phyloP scores from a whole-genome alignment of 2,113 vertebrate genomes.

The Dipodomys ordii region DNA sequence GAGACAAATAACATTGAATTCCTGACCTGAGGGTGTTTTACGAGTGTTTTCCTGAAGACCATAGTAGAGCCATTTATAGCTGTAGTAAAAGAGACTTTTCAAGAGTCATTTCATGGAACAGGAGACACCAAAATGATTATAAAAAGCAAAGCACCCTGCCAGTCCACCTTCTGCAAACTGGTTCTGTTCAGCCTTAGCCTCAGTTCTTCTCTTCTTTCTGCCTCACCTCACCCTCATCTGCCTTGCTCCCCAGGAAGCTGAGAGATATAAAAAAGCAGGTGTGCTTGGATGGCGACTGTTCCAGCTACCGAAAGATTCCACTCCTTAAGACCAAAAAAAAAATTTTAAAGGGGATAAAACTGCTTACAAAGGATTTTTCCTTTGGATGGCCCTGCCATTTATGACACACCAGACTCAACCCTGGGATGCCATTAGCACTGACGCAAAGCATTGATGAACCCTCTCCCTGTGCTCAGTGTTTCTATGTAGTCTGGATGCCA shows the following conservation, averaged over 20 bases:
- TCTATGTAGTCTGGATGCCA: neutral
- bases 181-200: neutral
- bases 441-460: neutral
- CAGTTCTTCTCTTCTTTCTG: neutral
- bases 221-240: slow-evolving; percentile 48
- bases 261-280: slow-evolving; percentile 71
- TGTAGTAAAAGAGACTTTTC: slow-evolving; percentile 62
- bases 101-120: slow-evolving; percentile 50
- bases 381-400: slow-evolving; percentile 16
- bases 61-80: slow-evolving; percentile 55
- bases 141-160: slow-evolving; percentile 22
- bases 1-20: slow-evolving; percentile 64
- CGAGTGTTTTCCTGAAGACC: slow-evolving; percentile 66
- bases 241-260: slow-evolving; percentile 22
- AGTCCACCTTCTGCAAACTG: neutral
- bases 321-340: slow-evolving; percentile 46
- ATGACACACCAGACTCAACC: neutral
- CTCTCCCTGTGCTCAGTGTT: neutral
- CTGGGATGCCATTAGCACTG: slow-evolving; percentile 17
- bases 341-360: slow-evolving; percentile 50
- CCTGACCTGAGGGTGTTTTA: slow-evolving; percentile 68
- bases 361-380: slow-evolving; percentile 26
- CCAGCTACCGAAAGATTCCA: slow-evolving; percentile 76
- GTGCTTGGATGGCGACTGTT: slow-evolving; percentile 54
- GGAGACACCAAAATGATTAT: slow-evolving; percentile 34